Evolutionary conservation across 2,888 invertebrate genomes (phyloP).

Genomic region (Athalia rosae): DNA sequence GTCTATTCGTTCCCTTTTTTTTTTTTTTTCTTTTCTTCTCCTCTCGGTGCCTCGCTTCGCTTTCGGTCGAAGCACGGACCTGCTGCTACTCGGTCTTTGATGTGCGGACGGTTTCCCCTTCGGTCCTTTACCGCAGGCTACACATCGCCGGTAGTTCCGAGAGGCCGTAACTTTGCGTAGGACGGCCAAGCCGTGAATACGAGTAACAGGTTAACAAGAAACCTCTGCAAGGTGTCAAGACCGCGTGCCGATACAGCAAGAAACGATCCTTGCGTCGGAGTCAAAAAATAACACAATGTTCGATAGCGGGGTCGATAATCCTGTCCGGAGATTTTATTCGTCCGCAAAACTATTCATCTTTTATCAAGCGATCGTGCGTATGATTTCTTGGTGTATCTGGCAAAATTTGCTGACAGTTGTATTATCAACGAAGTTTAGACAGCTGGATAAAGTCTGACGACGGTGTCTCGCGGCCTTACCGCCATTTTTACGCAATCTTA

Average conservation of each 20-base stretch:
- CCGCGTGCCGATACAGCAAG: conserved; percentile 4
- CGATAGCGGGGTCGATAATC: no score
- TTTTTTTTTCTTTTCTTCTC: neutral
- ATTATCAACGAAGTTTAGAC: no score
- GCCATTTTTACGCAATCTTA: no score
- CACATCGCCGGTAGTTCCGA: neutral
- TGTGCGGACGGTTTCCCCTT: conserved; percentile 8
- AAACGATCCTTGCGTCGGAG: neutral
- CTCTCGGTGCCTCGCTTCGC: conserved; percentile 11
- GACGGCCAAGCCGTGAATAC: conserved; percentile 47
- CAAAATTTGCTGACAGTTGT: no score
- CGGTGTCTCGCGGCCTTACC: no score
- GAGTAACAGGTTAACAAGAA: conserved; percentile 63
- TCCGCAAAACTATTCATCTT: no score
- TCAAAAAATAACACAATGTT: neutral
- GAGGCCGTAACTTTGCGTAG: conserved; percentile 31
- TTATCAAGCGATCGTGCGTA: no score
- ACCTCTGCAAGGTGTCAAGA: conserved; percentile 36
- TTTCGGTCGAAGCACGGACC: neutral
- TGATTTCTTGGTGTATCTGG: no score
- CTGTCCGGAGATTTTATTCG: no score
- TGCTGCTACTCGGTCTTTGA: no score
- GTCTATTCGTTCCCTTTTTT: neutral
- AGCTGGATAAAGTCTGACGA: no score
- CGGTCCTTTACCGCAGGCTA: neutral